Base-by-base conservation (phyloP, 2,888 invertebrate genomes). In the Crematogaster levior region DNA sequence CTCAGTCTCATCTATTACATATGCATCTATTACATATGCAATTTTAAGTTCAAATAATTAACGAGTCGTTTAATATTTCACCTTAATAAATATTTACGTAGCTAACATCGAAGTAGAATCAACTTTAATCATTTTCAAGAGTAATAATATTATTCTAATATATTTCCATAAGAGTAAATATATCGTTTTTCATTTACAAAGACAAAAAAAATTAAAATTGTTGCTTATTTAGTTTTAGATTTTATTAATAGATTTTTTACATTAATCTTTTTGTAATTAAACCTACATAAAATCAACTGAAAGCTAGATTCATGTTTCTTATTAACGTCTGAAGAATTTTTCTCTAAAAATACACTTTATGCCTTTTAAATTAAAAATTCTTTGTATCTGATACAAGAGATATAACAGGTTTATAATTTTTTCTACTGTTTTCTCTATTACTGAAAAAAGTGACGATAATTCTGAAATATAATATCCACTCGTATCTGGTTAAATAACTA, bases 391-490 rank as follows among this genome's bases (percentile, higher is more conserved):
- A 6, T 5, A 34, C 34, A 34, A 34, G 34, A 6, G 6, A 61
- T 24, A 46, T 73, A 74, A 37, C 37, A 63, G 1, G 6, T 61
- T 9, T 12, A 46, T 21, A 7, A 48, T 40, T 40, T 75, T 65
- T 53, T 15, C 27, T 34, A 18, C 0, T 27, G n/a, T 6, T 48
- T 27, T n/a, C 6, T 65, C n/a, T 53, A n/a, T 7, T 46, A 34
- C 34, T 61, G 24, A 48, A 40, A 40, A 34, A 40, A 51, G 6
- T 63, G 60, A n/a, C 51, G 24, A 51, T 75, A 75, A 75, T 53
- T 75, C n/a, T 75, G n/a, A 12, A 53, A 63, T 53, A 27, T 27
- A 27, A 63, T 63, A 63, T 27, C 48, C 48, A 18, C 30, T 43
- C 53, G 21, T 30, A 37, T 43, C 30, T 30, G n/a, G 21, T 43